Conservation (phyloP, 1,140 invertebrate genomes). For the Diplogasteroides magnus region DNA sequence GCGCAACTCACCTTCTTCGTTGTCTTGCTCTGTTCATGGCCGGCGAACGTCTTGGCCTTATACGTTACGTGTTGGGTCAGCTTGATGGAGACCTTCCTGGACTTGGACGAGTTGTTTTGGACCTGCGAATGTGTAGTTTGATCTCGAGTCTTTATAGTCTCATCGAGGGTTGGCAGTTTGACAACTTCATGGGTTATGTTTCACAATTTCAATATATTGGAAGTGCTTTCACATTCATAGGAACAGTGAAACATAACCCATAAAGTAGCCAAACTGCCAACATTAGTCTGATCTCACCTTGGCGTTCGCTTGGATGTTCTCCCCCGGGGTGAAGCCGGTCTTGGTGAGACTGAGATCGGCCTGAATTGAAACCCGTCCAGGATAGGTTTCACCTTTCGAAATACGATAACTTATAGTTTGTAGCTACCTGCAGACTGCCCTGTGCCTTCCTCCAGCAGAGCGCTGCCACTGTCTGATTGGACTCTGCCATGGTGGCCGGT, state of each 20-base stretch:
- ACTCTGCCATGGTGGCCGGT: constrained; percentile 38
- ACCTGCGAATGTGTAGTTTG: no score
- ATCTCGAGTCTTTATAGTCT: no score
- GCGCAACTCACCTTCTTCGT: constrained; percentile 27
- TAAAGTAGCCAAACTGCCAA: no score
- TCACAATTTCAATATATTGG: no score
- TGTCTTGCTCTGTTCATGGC: constrained; percentile 43
- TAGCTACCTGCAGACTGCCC: constrained; percentile 41
- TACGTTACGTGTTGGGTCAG: constrained; percentile 49
- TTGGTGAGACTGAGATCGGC: constrained; percentile 38
- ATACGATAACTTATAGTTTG: no score
- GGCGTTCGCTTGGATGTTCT: constrained; percentile 38
- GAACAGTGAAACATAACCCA: no score
- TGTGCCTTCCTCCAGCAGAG: constrained; percentile 47
- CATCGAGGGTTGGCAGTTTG: no score
- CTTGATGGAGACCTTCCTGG: constrained; percentile 24
- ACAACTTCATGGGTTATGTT: no score
- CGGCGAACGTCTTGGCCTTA: constrained; percentile 54
- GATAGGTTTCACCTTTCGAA: no score
- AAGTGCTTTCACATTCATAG: no score
- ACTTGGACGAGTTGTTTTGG: constrained; percentile 14
- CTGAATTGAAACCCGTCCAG: no score
- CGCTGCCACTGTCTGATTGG: constrained; percentile 40
- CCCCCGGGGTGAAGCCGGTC: constrained; percentile 51
- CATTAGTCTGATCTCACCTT: constrained; percentile 20